These are phyloP conservation scores for Meiosimyza platycephala DNA, from an alignment of 2,888 invertebrate genomes.

Conservation along the genomic window DNA sequence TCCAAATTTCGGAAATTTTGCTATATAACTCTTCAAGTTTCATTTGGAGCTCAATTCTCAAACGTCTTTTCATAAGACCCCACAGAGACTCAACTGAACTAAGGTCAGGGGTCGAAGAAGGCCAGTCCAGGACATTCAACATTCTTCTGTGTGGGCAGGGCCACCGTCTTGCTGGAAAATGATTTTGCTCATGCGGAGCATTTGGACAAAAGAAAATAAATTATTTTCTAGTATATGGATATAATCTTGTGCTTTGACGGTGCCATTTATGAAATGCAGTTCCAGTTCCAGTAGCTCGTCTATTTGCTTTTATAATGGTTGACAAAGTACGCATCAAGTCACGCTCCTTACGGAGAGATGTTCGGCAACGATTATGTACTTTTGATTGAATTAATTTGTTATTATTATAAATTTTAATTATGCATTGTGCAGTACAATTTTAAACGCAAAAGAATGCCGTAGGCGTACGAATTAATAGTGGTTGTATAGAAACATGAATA, in stretches of 20 bases:
- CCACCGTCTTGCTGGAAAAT: slow-evolving; percentile 27
- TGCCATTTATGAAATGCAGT: slow-evolving; percentile 12
- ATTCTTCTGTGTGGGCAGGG: slow-evolving; percentile 16
- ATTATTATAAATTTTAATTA: too few species aligned
- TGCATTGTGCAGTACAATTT: too few species aligned
- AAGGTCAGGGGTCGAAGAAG: slow-evolving; percentile 6
- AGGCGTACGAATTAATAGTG: too few species aligned
- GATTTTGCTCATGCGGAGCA: not conserved
- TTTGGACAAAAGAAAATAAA: not conserved
- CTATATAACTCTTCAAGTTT: not conserved
- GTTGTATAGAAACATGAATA: too few species aligned
- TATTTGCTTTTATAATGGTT: too few species aligned
- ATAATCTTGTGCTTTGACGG: not conserved
- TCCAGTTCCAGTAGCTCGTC: not conserved
- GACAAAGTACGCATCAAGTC: too few species aligned
- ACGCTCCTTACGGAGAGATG: too few species aligned
- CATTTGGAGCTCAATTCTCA: not conserved
- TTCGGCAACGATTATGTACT: too few species aligned
- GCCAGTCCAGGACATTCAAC: slow-evolving; percentile 23
- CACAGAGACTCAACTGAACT: slow-evolving; percentile 26
- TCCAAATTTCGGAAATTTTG: not conserved
- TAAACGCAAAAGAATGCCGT: too few species aligned
- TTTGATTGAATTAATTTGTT: too few species aligned
- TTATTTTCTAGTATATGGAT: slow-evolving; percentile 13
- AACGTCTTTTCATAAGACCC: slow-evolving; percentile 1